Base-by-base conservation (phyloP, 2,797 vertebrate genomes). In the Crenuchus spilurus region DNA sequence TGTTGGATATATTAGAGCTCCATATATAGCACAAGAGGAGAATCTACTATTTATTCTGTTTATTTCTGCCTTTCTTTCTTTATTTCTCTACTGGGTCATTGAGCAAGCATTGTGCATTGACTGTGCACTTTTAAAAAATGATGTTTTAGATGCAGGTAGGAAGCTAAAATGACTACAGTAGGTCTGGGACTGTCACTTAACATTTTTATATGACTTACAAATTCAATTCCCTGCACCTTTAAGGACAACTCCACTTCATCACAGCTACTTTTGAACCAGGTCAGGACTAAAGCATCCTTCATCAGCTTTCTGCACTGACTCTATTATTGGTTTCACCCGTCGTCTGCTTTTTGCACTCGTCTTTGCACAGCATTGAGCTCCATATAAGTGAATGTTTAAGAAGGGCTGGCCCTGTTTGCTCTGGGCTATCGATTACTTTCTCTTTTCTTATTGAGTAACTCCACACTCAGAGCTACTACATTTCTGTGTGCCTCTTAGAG, bases 401-500 rank as follows among this genome's bases (percentile, higher is more conserved):
- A 67, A 68, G 63, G 54, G 54, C 54, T 46, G 30, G 30, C 33
- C 49, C 37, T 55, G 37, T 26, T 55, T 55, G 18, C 7, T 46
- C 8, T n/a, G 26, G 54, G 72, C 33, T 74, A 0, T 39, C 46
- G 33, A 30, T 66, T 51, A 10, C 20, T 57, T 75, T 68, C 33
- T 69, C n/a, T 68, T n/a, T 24, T 39, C 20, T 24, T 1, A 24
- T 24, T 11, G 55, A n/a, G 62, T 18, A 61, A 52, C 16, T 33
- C 52, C 52, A 52, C 31, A 51, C 20, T 66, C 63, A 48, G 62
- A 65, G 8, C 14, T 31, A 13, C 42, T 58, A 31, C 14, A 14
- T 42, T 28, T 70, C 55, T 63, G 79, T 75, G 87, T 88, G 88
- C 88, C 88, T 91, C 80, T 84, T 81, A 67, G 52, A 70, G 13